Conservation (phyloP, 37 sponge, comb jelly and placozoan genomes). For the Diacarnus erythraeanus region DNA sequence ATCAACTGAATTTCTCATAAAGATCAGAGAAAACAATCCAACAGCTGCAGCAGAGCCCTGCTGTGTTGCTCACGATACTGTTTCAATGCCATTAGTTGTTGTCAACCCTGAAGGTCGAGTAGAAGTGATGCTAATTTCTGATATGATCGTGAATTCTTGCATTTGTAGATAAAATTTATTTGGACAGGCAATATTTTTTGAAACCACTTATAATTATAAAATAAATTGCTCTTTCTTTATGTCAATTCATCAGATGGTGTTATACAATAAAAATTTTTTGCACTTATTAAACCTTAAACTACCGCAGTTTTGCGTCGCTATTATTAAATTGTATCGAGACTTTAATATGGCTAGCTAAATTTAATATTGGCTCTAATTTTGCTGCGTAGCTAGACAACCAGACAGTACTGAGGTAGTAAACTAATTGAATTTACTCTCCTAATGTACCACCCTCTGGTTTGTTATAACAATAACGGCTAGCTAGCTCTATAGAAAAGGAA, state of each 20-base stretch:
- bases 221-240: not conserved
- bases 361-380: too few relatives aligned
- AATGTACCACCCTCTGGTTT: too few relatives aligned
- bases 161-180: conserved; percentile 53
- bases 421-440: too few relatives aligned
- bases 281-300: too few relatives aligned
- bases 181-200: too few relatives aligned
- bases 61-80: conserved; percentile 62
- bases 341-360: too few relatives aligned
- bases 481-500: too few relatives aligned
- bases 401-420: too few relatives aligned
- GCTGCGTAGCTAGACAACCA: too few relatives aligned
- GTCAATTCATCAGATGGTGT: not conserved
- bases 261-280: not conserved
- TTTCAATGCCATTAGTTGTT: conserved; percentile 5
- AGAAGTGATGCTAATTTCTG: not conserved
- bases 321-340: too few relatives aligned
- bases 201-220: not conserved
- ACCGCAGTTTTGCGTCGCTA: too few relatives aligned
- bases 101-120: not conserved
- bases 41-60: conserved; percentile 65
- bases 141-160: conserved; percentile 20
- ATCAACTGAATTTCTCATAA: not conserved
- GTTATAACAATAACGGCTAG: too few relatives aligned
- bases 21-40: conserved; percentile 34